phyloP scores from a whole-genome alignment of 35 echinoderm and acorn worm genomes.

The Patiria miniata region DNA sequence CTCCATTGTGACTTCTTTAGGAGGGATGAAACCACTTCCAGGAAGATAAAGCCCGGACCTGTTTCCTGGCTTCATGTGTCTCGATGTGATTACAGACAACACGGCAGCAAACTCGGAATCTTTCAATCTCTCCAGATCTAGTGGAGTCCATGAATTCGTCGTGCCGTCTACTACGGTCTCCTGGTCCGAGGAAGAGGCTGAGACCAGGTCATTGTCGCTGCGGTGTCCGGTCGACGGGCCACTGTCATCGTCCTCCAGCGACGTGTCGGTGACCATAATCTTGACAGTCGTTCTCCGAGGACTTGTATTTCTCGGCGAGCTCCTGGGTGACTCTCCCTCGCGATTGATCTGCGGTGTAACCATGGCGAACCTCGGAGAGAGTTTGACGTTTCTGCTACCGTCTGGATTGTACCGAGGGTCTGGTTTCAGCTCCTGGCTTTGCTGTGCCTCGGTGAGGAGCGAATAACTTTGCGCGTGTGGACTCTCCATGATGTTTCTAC shows the following conservation, averaged over 20 bases:
- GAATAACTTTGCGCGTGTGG: background rate
- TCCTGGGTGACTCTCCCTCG: background rate
- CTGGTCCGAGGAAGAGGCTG: constrained; percentile 4
- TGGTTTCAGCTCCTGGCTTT: background rate
- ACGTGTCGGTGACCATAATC: constrained; percentile 31
- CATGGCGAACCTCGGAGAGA: constrained; percentile 33
- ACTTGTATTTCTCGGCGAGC: background rate
- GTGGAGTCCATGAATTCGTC: constrained; percentile 1
- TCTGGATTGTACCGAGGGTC: constrained; percentile 35
- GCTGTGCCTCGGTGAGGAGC: background rate
- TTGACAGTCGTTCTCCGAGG: constrained; percentile 26
- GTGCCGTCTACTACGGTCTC: constrained; percentile 8
- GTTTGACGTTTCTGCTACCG: constrained; percentile 33
- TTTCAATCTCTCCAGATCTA: constrained; percentile 34
- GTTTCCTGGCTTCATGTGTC: background rate
- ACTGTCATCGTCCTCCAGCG: constrained; percentile 28
- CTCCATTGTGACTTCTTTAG: constrained; percentile 56
- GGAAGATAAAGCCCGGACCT: constrained; percentile 32
- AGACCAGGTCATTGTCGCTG: background rate
- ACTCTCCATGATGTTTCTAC: background rate
- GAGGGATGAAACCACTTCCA: constrained; percentile 12
- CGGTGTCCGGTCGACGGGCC: background rate
- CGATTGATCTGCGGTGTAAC: background rate
- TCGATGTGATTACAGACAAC: background rate
- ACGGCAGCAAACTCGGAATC: constrained; percentile 46